Percentiles rank a stretch among this genome's conserved stretches.
Evolutionary conservation across 2,888 invertebrate species (phyloP).

Genomic region (Parapristionchus giblindavisi): DNA sequence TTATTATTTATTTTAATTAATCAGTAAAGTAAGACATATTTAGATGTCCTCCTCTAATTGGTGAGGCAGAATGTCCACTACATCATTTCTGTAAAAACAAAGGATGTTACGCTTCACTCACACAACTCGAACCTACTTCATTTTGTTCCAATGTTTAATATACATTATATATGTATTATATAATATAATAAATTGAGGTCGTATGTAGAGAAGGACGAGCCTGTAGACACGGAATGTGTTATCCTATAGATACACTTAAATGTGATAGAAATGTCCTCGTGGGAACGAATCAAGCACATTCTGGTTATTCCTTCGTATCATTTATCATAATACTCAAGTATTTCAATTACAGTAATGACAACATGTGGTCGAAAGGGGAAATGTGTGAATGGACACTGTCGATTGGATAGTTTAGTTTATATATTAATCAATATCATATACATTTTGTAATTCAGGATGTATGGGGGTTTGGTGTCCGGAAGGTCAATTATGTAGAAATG

Average conservation of each 20-base stretch:
- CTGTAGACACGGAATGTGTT: conserved; percentile 37
- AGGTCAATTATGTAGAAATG: conserved; percentile 15
- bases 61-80: conserved; percentile 32
- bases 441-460: conserved; percentile 2
- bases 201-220: conserved; percentile 20
- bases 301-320: not conserved
- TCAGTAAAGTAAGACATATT: not conserved
- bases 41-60: conserved; percentile 29
- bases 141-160: conserved; percentile 24
- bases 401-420: conserved; percentile 1
- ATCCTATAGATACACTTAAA: conserved; percentile 34
- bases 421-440: not conserved
- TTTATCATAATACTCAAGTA: not conserved
- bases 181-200: not conserved
- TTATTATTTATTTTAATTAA: not conserved
- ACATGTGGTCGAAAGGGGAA: conserved; percentile 32
- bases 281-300: conserved; percentile 16
- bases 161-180: too few species aligned
- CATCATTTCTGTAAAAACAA: conserved; percentile 30
- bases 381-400: conserved; percentile 32
- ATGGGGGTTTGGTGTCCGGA: conserved; percentile 32
- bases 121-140: conserved; percentile 5
- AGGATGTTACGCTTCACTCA: conserved; percentile 27
- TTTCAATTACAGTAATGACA: conserved; percentile 5
- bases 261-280: conserved; percentile 28